These are phyloP conservation scores for Tetrao urogallus DNA, from an alignment of 2,113 vertebrate genomes.

Conservation along the genomic window DNA sequence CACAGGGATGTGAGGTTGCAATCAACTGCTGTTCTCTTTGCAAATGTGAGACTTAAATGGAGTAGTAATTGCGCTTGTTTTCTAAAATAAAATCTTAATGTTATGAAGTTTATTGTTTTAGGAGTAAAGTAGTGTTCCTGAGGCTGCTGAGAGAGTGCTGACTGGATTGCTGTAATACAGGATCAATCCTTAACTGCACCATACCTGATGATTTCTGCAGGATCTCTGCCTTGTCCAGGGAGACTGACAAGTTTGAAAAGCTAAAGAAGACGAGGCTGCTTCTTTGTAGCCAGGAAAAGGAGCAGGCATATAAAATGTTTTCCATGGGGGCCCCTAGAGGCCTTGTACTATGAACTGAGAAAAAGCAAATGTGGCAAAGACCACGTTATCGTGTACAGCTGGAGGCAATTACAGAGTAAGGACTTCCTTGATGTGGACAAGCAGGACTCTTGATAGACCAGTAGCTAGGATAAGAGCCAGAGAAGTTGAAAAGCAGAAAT, in stretches of 20 bases:
- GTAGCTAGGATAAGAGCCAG: neutral
- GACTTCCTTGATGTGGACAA: neutral
- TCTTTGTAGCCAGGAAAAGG: neutral
- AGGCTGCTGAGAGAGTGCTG: neutral
- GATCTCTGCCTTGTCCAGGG: neutral
- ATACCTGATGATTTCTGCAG: neutral
- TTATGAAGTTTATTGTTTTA: neutral
- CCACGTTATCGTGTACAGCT: neutral
- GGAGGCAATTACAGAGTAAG: neutral
- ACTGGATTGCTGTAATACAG: neutral
- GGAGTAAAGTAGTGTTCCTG: accelerated
- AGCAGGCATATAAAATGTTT: neutral
- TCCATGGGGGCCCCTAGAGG: neutral
- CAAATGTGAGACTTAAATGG: accelerated
- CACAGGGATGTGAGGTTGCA: neutral
- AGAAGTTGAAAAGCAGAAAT: neutral
- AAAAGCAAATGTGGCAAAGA: neutral
- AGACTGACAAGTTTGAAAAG: neutral
- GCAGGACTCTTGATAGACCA: neutral
- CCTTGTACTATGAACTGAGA: neutral
- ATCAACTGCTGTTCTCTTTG: neutral
- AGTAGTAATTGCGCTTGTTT: neutral
- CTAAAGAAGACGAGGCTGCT: neutral
- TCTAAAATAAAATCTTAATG: neutral
- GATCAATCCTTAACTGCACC: neutral